A percentile compares a stretch with the other conserved stretches of the same genome.
Evolutionary conservation across 2,888 invertebrate species (phyloP).

Genomic region (Eretmocerus hayati): DNA sequence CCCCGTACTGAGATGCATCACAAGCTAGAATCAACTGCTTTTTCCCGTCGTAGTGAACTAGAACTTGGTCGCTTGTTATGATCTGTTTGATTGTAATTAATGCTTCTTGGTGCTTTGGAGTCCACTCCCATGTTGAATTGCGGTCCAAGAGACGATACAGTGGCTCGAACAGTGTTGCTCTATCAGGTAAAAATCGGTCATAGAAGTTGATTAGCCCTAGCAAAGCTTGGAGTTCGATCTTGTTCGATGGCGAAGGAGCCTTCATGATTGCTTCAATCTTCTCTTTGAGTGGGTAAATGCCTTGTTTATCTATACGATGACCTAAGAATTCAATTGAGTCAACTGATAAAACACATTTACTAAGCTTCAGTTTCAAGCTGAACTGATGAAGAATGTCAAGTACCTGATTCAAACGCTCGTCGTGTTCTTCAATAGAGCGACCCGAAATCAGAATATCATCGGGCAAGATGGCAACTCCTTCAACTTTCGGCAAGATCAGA

Average conservation of each 20-base stretch:
- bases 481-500: neutral
- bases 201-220: neutral
- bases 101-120: neutral
- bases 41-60: neutral
- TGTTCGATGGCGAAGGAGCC: neutral
- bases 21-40: neutral
- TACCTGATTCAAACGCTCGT: neutral
- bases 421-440: neutral
- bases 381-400: neutral
- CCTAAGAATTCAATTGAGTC: neutral
- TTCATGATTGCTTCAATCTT: neutral
- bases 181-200: neutral
- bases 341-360: neutral
- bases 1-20: constrained; percentile 2
- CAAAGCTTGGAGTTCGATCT: neutral
- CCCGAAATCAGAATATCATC: neutral
- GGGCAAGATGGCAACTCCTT: neutral
- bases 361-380: neutral
- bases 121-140: neutral
- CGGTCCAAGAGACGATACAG: neutral
- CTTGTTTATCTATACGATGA: neutral
- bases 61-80: neutral
- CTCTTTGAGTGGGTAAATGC: neutral
- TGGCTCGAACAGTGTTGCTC: neutral
- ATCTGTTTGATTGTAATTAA: neutral